Base-by-base conservation (phyloP, 2,113 vertebrate genomes). In the Bujurquina vittata region DNA sequence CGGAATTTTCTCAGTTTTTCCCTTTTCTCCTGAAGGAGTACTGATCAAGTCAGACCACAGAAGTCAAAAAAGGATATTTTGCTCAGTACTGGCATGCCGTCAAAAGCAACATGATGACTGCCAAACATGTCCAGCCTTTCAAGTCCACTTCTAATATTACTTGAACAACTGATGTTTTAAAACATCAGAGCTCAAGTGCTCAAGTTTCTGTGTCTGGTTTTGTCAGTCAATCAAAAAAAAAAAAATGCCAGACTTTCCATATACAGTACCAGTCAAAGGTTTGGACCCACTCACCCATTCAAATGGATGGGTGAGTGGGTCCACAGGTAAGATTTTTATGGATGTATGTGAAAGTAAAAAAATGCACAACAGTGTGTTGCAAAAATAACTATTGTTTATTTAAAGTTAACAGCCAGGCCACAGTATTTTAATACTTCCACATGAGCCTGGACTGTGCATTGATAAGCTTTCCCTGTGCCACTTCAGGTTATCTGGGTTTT, bases 1-100 rank as follows among this genome's bases (percentile, higher is more conserved):
- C 43, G 0, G 4, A 46, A 18, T 67, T n/a, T 3, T 67, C 43
- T 67, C 63, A 26, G 12, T 43, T 43, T 43, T 46, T 15, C 5
- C 17, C 17, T 52, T 52, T 23, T 31, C 65, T 52, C 43, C 31
- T 26, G 20, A 72, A 26, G 43, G 43, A 72, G 26, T 17, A 3
- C 26, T 4, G 43, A 46, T 72, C 26, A 0, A 31, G 65, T 52
- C 10, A 0, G 43, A 26, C 65, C 26, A 52, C 43, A 72, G 65
- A 18, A 88, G 78, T 23, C 57, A 77, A 72, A 55, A 73, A 84
- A 73, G 84, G 84, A 83, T 40, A 76, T 72, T 69, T 74, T 69
- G 26, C 69, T 79, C 31, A 0, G 26, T n/a, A 35, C 29, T 56
- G 63, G 69, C 81, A 9, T 76, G 52, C 69, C 10, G 29, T 77